These are phyloP conservation scores for Drosophila ochracea DNA, from an alignment of 2,888 invertebrate genomes.

Conservation along the genomic window DNA sequence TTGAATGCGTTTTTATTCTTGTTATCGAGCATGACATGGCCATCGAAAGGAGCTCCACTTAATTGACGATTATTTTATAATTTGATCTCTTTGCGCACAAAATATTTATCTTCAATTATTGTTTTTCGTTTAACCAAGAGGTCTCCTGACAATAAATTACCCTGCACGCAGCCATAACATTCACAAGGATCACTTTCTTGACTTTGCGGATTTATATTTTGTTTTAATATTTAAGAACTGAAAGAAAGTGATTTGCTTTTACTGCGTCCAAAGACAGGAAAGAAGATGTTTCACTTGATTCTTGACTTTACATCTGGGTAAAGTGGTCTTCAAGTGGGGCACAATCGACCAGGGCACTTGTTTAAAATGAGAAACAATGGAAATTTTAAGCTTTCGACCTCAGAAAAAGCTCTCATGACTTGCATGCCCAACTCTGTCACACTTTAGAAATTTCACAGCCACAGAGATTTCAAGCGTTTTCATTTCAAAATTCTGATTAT, in stretches of 20 bases:
- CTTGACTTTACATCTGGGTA: neutral
- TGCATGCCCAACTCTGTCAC: neutral
- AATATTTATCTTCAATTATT: neutral
- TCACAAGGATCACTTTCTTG: neutral
- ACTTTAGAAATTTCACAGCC: neutral
- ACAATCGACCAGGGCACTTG: neutral
- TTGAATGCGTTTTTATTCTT: slow-evolving; percentile 28
- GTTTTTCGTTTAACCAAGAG: neutral
- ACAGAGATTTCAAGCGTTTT: neutral
- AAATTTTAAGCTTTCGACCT: neutral
- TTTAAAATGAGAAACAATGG: neutral
- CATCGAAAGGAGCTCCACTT: neutral
- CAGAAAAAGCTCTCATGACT: neutral
- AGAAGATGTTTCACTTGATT: neutral
- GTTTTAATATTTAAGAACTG: neutral
- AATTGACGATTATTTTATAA: slow-evolving; percentile 9
- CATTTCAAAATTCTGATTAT: neutral
- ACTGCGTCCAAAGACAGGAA: neutral
- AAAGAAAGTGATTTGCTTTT: neutral
- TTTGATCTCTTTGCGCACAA: neutral
- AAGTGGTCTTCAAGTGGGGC: neutral
- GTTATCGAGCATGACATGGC: slow-evolving; percentile 22
- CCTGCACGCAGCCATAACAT: neutral
- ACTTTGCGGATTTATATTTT: neutral
- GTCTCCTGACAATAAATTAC: neutral